These are phyloP conservation scores for Aleiodes testaceus DNA, from an alignment of 2,888 invertebrate species.

Conservation along the genomic window DNA sequence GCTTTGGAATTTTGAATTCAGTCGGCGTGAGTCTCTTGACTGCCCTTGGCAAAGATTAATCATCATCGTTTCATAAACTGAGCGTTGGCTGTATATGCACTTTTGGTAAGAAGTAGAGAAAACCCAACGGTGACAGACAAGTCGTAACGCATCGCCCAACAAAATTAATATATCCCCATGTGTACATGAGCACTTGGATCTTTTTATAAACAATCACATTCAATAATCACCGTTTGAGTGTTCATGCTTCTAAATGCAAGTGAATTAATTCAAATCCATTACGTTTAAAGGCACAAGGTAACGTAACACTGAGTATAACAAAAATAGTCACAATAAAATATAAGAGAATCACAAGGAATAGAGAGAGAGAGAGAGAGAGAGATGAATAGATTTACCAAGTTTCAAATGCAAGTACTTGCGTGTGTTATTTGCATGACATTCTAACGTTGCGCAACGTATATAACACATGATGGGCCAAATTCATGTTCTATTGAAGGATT, in stretches of 20 bases:
- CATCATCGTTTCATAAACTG: slow-evolving; percentile 55
- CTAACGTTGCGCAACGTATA: slow-evolving; percentile 8
- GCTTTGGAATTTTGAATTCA: slow-evolving; percentile 67
- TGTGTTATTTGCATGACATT: neutral
- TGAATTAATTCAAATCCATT: neutral
- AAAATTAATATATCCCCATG: slow-evolving; percentile 50
- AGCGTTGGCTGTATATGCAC: slow-evolving; percentile 55
- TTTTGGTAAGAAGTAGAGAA: slow-evolving; percentile 51
- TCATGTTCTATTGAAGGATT: neutral
- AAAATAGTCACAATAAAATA: slow-evolving; percentile 2
- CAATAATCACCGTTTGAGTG: neutral
- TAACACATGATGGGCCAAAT: slow-evolving; percentile 1
- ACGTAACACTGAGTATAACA: neutral
- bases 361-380: neutral
- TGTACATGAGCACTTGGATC: neutral
- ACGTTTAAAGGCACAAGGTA: neutral
- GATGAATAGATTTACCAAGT: neutral
- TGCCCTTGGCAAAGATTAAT: slow-evolving; percentile 71
- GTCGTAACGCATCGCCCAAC: slow-evolving; percentile 53
- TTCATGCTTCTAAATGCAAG: neutral
- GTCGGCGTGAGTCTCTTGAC: slow-evolving; percentile 60
- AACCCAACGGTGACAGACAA: slow-evolving; percentile 36
- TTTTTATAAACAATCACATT: neutral
- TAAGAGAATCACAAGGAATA: neutral
- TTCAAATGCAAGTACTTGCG: slow-evolving; percentile 5